Conservation (phyloP, 2,113 vertebrate species). For the Salvelinus sp. region DNA sequence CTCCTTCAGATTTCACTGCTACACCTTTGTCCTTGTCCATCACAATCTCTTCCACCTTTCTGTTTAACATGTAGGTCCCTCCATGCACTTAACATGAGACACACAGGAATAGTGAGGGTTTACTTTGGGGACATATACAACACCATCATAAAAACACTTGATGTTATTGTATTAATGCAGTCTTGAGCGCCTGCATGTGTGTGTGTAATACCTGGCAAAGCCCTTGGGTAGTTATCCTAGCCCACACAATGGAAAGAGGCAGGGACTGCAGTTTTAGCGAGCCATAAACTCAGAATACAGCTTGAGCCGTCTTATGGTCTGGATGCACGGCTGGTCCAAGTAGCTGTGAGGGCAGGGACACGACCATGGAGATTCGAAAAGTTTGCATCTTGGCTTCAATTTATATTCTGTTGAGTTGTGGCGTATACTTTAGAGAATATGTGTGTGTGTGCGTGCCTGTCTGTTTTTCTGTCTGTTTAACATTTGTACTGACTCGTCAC, state of each 20-base stretch:
- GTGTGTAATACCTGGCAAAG: slow-evolving; percentile 70
- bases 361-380: slow-evolving; percentile 44
- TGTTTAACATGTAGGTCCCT: slow-evolving; percentile 90
- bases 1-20: slow-evolving; percentile 91
- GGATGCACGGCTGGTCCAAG: slow-evolving; percentile 71
- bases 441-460: not conserved
- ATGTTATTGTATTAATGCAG: no score
- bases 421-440: slow-evolving; percentile 14
- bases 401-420: slow-evolving; percentile 67
- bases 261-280: slow-evolving; percentile 70
- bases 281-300: slow-evolving; percentile 71
- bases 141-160: no score
- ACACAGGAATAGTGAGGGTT: slow-evolving; percentile 6
- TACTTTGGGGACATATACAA: no score
- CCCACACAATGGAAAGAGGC: slow-evolving; percentile 73
- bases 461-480: not conserved
- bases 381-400: slow-evolving; percentile 65
- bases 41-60: slow-evolving; percentile 88
- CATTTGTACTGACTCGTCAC: slow-evolving; percentile 82
- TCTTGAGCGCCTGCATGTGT: not conserved
- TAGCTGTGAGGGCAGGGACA: slow-evolving; percentile 56
- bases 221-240: slow-evolving; percentile 74
- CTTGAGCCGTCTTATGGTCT: slow-evolving; percentile 68
- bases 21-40: slow-evolving; percentile 86
- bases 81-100: slow-evolving; percentile 82